Conservation (phyloP, 2,888 invertebrate species). For the Exocentrus adspersus region DNA sequence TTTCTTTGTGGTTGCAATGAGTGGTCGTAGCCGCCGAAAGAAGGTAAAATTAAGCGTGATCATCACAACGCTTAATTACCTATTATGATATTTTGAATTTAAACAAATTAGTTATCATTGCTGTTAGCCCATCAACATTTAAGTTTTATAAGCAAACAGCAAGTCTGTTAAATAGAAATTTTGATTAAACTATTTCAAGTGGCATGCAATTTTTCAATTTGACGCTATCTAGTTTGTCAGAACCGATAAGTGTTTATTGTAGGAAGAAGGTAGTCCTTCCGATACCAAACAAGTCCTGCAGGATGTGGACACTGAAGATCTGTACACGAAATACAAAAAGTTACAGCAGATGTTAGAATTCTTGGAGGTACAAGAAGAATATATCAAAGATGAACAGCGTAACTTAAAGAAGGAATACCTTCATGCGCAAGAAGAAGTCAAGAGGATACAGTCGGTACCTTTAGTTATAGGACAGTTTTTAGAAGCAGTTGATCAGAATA, state of each 20-base stretch:
- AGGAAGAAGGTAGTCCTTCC: conserved; percentile 77
- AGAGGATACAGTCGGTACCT: conserved; percentile 98
- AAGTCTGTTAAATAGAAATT: no score
- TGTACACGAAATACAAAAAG: conserved; percentile 98
- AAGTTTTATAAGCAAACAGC: no score
- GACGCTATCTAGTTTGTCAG: no score
- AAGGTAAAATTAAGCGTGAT: conserved; percentile 6
- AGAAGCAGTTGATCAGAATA: conserved; percentile 99
- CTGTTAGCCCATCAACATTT: no score
- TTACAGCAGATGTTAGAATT: conserved; percentile 96
- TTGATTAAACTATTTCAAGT: no score
- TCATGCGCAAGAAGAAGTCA: conserved; percentile 98
- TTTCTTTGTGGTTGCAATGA: background rate
- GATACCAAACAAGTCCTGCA: conserved; percentile 78
- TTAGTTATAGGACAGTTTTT: conserved; percentile 98
- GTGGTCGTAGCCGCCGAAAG: background rate
- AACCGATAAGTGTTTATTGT: no score
- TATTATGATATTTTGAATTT: no score
- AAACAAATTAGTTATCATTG: no score
- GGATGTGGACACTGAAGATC: conserved; percentile 89
- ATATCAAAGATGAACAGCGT: conserved; percentile 98
- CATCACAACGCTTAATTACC: no score
- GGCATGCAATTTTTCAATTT: no score
- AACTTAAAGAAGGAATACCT: conserved; percentile 98
- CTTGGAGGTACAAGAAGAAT: conserved; percentile 98